phyloP scores from a whole-genome alignment of 2,888 invertebrate genomes.

The Cantharis rufa region DNA sequence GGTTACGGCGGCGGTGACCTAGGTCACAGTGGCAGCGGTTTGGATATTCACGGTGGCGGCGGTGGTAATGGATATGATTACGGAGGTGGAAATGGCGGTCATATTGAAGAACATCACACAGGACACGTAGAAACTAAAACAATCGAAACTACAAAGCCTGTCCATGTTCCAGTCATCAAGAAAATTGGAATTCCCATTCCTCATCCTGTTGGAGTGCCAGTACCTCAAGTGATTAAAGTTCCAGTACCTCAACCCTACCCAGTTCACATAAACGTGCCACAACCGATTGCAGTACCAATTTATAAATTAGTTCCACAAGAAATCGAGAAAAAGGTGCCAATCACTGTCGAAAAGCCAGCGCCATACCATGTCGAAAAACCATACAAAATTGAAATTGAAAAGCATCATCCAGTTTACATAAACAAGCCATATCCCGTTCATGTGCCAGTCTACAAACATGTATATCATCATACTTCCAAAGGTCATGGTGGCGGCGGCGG shows the following conservation, averaged over 20 bases:
- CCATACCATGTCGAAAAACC: constrained; percentile 75
- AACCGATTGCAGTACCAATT: constrained; percentile 73
- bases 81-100: constrained; percentile 51
- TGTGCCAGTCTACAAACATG: constrained; percentile 74
- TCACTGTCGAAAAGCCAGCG: constrained; percentile 73
- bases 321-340: constrained; percentile 73
- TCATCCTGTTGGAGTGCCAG: constrained; percentile 72
- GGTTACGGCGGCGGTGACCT: constrained; percentile 31
- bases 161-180: constrained; percentile 72
- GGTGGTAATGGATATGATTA: constrained; percentile 26
- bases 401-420: constrained; percentile 67
- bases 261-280: constrained; percentile 71
- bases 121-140: constrained; percentile 60
- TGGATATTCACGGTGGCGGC: constrained; percentile 52
- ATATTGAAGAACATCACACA: constrained; percentile 60
- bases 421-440: constrained; percentile 76
- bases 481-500: constrained; percentile 11
- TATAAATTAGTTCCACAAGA: constrained; percentile 75
- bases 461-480: constrained; percentile 64
- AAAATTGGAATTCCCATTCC: constrained; percentile 76
- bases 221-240: constrained; percentile 71
- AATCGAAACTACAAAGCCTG: constrained; percentile 70
- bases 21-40: constrained; percentile 49
- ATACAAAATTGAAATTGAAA: constrained; percentile 76
- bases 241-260: constrained; percentile 77